Evolutionary conservation across 2,113 vertebrate genomes (phyloP), one percentile per base, ranked within the genome.

Genomic region (Ardeotis arabs): DNA sequence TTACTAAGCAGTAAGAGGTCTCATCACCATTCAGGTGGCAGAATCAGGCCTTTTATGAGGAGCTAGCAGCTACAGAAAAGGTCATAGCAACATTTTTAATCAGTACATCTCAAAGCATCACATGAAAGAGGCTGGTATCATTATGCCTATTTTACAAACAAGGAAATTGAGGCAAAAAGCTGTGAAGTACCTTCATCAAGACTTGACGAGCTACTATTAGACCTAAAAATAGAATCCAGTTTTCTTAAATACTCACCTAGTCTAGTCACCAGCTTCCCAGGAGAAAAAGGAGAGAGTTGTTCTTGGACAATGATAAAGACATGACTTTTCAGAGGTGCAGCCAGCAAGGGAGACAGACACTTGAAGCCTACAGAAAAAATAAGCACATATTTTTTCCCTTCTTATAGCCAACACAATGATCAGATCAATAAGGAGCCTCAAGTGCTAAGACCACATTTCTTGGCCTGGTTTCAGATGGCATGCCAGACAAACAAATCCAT

Each of bases 381-480:
- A 50, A 2, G 1, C 15, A 21, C 2, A 1, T 44, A n/a, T 67
- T 66, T 83, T 75, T 86, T 33, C 37, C 55, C n/a, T 76, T 87
- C 44, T 83, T 73, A 35, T 12, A 91, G 50, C 37, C 50, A 91
- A 69, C 67, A 69, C 6, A 70, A 45, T 70, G 41, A 80, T 41
- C 59, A 83, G 75, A 79, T 94, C 78, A 93, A 94, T 94, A 91
- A 90, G 64, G 25, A 94, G 84, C 72, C 72, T 91, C 14, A 22
- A 94, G 70, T 67, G 55, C 55, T 93, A 76, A 58, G 19, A 77
- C 33, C 29, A 7, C 33, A 37, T 84, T 93, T 90, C 64, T 89
- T 89, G 73, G 64, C 50, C 67, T 45, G 50, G 29, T 83, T 93
- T 90, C 85, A 94, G 67, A 49, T 25, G 16, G 70, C 29, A 59